Evolutionary conservation across 2,797 vertebrate genomes (phyloP).

Genomic region (Paratrypauchen microcephalus): DNA sequence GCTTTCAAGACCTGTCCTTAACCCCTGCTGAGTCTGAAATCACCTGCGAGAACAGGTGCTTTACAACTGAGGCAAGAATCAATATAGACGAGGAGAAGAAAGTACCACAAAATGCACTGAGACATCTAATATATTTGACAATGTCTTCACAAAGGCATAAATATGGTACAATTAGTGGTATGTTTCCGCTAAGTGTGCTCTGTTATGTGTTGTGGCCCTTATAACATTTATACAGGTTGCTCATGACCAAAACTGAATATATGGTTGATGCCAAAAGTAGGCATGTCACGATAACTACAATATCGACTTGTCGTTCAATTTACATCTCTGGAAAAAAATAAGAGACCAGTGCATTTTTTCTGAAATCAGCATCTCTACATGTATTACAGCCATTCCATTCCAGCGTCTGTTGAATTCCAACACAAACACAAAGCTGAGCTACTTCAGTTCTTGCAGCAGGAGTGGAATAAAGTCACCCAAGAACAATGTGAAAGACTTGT

Average conservation of each 20-base stretch:
- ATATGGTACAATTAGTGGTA: constrained; percentile 12
- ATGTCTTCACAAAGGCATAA: not conserved
- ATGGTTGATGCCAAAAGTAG: constrained; percentile 20
- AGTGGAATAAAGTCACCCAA: too few relatives aligned
- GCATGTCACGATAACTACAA: too few relatives aligned
- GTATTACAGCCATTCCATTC: too few relatives aligned
- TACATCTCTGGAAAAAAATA: too few relatives aligned
- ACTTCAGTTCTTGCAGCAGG: too few relatives aligned
- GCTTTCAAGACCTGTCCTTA: constrained; percentile 26
- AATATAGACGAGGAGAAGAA: constrained; percentile 15
- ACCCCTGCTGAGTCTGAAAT: constrained; percentile 40
- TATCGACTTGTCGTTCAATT: too few relatives aligned
- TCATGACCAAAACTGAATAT: constrained; percentile 22
- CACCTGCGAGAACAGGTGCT: constrained; percentile 22
- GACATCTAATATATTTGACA: constrained; percentile 8
- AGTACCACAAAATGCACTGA: constrained; percentile 10
- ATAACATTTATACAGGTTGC: constrained; percentile 41
- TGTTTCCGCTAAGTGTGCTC: constrained; percentile 29
- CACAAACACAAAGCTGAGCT: too few relatives aligned
- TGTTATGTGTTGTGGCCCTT: constrained; percentile 33
- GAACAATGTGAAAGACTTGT: too few relatives aligned
- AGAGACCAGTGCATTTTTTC: too few relatives aligned
- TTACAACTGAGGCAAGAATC: constrained; percentile 34
- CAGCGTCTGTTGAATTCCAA: too few relatives aligned
- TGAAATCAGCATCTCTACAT: too few relatives aligned